Base-by-base conservation (phyloP, 2,888 invertebrate genomes). In the Carterocephalus palaemon region DNA sequence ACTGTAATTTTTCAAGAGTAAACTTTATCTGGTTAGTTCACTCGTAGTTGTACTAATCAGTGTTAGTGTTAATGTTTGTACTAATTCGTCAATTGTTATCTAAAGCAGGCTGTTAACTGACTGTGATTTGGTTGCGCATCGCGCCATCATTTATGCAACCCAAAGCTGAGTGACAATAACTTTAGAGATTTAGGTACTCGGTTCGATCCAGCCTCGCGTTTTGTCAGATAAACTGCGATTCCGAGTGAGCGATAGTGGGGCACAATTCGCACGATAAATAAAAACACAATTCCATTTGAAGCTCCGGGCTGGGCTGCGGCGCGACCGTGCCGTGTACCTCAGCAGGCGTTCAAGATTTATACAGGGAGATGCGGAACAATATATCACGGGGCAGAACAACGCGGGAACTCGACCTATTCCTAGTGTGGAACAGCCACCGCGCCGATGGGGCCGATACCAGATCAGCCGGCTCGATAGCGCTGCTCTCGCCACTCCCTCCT, bases 271-370 rank as follows among this genome's bases (percentile, higher is more conserved):
- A 83, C 84, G 82, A 85, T 85, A 86, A 86, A 86, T 86, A 86
- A 86, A 85, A 86, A 85, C 77, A 86, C 83, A 84, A 85, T 86
- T 84, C 85, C 82, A 84, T 84, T 84, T 82, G 82, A 83, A 76
- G 80, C 80, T 67, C 69, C 70, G 68, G 66, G 76, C 70, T 76
- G 81, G 69, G 75, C 76, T 70, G 75, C 78, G 69, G 75, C 79
- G 77, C 75, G 76, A 72, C 70, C 70, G 82, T 79, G 78, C 70
- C 85, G 79, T 85, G 86, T 85, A 84, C 85, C 86, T 83, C 86
- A 86, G 86, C 86, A 81, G 86, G 86, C 83, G 82, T 74, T 77
- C 84, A 77, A 82, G 86, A 86, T 86, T 86, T 86, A 86, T 85
- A 82, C 70, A 76, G 71, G 69, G 77, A 82, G 84, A 84, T 84